Percentiles rank a stretch among this genome's conserved stretches.
These are phyloP conservation scores for Oreochromis spilurus DNA, from an alignment of 2,113 vertebrate species.

Conservation along the genomic window DNA sequence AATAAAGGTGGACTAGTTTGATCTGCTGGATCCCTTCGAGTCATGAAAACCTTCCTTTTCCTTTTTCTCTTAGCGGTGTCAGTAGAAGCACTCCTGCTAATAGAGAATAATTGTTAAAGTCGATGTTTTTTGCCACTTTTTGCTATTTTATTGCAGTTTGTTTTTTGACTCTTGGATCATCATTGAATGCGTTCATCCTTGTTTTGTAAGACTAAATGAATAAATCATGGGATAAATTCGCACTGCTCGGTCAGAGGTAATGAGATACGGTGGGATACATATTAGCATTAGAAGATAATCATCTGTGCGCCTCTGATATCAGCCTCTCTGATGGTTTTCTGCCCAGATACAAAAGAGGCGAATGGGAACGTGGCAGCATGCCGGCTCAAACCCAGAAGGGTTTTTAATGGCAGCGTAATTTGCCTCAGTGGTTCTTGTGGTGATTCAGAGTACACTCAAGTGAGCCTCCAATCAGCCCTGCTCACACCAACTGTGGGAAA, in stretches of 20 bases:
- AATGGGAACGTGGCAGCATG: conserved; percentile 18
- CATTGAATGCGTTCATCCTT: neutral
- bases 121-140: neutral
- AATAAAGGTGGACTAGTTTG: neutral
- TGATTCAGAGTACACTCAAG: neutral
- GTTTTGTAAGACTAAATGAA: conserved; percentile 27
- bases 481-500: neutral
- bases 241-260: conserved; percentile 14
- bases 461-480: neutral
- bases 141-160: neutral
- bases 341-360: conserved; percentile 35
- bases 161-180: neutral
- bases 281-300: conserved; percentile 47
- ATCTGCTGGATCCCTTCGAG: neutral
- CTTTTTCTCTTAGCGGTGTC: neutral
- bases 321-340: conserved; percentile 31
- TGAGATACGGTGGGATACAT: conserved; percentile 18
- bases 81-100: neutral
- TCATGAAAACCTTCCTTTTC: neutral
- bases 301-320: conserved; percentile 1
- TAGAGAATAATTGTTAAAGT: neutral
- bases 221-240: conserved; percentile 28
- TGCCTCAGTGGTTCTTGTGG: neutral
- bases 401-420: neutral
- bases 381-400: neutral